Evolutionary conservation across 2,888 invertebrate species (phyloP), one percentile per base, ranked within the genome.

Genomic region (Eilema caniola): DNA sequence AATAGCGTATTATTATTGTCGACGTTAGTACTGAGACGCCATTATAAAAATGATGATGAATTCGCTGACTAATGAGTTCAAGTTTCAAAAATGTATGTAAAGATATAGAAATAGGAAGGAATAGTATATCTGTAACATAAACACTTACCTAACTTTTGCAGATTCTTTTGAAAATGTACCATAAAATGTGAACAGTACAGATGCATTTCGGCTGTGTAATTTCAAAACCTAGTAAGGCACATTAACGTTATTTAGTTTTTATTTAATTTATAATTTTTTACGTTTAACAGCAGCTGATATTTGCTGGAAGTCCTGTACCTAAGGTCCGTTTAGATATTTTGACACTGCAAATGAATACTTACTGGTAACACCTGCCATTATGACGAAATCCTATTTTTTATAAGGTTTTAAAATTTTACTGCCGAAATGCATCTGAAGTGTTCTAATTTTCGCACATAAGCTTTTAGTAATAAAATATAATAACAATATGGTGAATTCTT

Each of bases 1-100:
- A 72, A 74, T 77, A 74, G 75, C 78, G 78, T 77, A 77, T 53
- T 64, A 60, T 63, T 31, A 67, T 83, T 80, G 66, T 80, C 47
- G 41, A 72, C 73, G 31, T 62, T 57, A 67, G 63, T 59, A 60
- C 71, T 78, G 78, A 73, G 79, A 71, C 79, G 82, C 75, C 73
- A 77, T 77, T 70, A 65, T 73, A 63, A 63, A 31, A n/a, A 20
- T n/a, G 14, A 16, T 56, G 37, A n/a, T 3, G 20, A 25, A 59
- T 12, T 4, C n/a, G 3, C 24, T 8, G 12, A 24, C n/a, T 25
- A 25, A 0, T 20, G 3, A 25, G 41, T 20, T 41, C 24, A 25
- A 41, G 23, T 7, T 4, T 4, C 5, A 20, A 23, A 23, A 14
- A 4, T 25, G 1, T 1, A 41, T 41, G 4, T 4, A 62, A 5